phyloP scores from a whole-genome alignment of 2,888 invertebrate genomes.

The Leptinotarsa rubiginosa region DNA sequence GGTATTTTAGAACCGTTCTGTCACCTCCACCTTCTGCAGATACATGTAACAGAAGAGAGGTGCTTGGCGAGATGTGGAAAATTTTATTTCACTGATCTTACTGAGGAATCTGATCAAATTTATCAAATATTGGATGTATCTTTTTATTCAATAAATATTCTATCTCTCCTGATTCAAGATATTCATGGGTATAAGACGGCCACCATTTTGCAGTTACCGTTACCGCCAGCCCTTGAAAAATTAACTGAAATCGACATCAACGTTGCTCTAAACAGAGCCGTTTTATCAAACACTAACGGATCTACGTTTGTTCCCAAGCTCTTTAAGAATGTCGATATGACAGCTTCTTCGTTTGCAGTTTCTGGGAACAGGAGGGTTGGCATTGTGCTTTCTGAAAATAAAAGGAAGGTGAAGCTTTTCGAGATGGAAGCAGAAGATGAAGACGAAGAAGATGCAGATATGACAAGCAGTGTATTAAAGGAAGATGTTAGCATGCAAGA shows the following conservation, averaged over 20 bases:
- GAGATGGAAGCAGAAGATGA: slow-evolving; percentile 95
- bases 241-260: slow-evolving; percentile 49
- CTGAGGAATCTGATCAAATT: slow-evolving; percentile 55
- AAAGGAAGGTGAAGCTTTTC: slow-evolving; percentile 84
- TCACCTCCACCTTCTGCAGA: slow-evolving; percentile 69
- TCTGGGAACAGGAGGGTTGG: slow-evolving; percentile 88
- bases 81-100: slow-evolving; percentile 69
- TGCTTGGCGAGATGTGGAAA: slow-evolving; percentile 67
- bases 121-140: slow-evolving; percentile 76
- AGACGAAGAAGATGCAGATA: slow-evolving; percentile 82
- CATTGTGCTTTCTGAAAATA: slow-evolving; percentile 83
- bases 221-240: slow-evolving; percentile 59
- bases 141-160: slow-evolving; percentile 78
- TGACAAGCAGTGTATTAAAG: slow-evolving; percentile 55
- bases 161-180: slow-evolving; percentile 79
- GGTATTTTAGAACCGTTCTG: slow-evolving; percentile 68
- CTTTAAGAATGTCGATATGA: slow-evolving; percentile 75
- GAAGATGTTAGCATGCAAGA: slow-evolving; percentile 51
- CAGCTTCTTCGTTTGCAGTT: slow-evolving; percentile 80
- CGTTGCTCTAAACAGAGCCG: slow-evolving; percentile 56
- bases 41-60: slow-evolving; percentile 62
- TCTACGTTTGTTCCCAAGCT: slow-evolving; percentile 69
- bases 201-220: slow-evolving; percentile 57
- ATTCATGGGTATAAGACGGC: slow-evolving; percentile 56
- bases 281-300: slow-evolving; percentile 68